Base-by-base conservation (phyloP, 2,797 vertebrate genomes). In the Sebastiscus tertius region DNA sequence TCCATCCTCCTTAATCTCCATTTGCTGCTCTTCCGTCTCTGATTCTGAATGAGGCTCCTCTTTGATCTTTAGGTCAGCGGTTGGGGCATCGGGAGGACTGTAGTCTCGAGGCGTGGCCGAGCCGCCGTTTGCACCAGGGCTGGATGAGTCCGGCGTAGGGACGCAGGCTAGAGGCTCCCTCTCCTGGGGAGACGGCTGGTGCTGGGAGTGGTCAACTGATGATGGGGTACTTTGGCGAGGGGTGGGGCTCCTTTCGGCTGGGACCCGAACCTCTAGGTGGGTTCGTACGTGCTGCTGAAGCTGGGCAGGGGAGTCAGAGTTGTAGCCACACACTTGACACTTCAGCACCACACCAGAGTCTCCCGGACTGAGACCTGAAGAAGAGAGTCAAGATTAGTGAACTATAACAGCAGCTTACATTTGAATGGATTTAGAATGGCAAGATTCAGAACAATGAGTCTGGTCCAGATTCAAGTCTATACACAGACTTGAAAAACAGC, bases 221-320 rank as follows among this genome's bases (percentile, higher is more conserved):
- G 82, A 63, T 1, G 86, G 96, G 12, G 94, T 86, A 58, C 94
- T 82, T 4, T 96, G 96, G 2, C 90, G 77, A 4, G 87, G 94
- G 8, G 89, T 87, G 49, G 88, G 95, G 61, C 67, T 96, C 85
- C 75, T 92, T 65, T 93, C 94, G 0, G 90, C 89, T 2, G 94
- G 95, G 33, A 94, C 18, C 70, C 74, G 9, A 83, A 85, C 80
- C 90, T 96, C 95, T n/a, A 96, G 91, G 5, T 97, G 97, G 72
- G 96, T 95, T 66, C 95, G 93, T 1, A 97, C 81, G n/a, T 97
- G 98, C 86, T 98, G 97, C 18, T 97, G 97, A 60, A 98, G 96
- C 11, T 96, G 88, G 0, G 96, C 87, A 16, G 97, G 94, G 0
- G 95, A 94, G 60, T 98, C 97, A 0, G 96, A 95, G 75, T 96